phyloP scores from a whole-genome alignment of 1,140 invertebrate species.

The Caenorhabditis inopinata region DNA sequence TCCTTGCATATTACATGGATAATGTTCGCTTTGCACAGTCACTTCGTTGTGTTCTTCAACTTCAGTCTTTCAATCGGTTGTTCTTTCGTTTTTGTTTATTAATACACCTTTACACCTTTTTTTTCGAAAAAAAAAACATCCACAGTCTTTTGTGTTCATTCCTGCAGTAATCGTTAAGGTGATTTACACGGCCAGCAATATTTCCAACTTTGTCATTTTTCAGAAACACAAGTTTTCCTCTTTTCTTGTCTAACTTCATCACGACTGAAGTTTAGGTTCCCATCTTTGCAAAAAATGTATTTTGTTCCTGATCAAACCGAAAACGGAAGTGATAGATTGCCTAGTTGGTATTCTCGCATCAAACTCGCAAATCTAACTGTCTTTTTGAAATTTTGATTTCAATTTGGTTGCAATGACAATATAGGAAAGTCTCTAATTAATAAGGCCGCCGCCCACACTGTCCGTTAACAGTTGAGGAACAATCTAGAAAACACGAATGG shows the following conservation, averaged over 20 bases:
- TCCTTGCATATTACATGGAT: background rate
- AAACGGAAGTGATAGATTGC: conserved; percentile 18
- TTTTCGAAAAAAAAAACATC: too few species aligned
- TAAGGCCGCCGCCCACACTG: background rate
- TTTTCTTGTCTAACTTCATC: background rate
- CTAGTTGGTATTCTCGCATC: background rate
- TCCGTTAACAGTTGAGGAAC: background rate
- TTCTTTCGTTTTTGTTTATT: background rate
- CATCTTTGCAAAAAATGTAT: background rate
- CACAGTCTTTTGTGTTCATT: conserved; percentile 26
- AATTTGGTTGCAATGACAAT: background rate
- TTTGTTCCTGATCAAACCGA: conserved; percentile 27
- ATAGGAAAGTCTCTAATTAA: background rate
- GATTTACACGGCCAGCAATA: background rate
- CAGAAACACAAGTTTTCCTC: background rate
- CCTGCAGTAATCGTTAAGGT: background rate
- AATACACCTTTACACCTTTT: too few species aligned
- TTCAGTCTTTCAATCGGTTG: background rate
- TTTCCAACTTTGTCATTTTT: background rate
- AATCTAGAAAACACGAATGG: background rate
- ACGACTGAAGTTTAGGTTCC: background rate
- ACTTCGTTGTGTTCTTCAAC: conserved; percentile 6
- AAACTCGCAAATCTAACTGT: background rate
- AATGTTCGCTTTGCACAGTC: background rate
- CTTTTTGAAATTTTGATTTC: background rate